Base-by-base conservation (phyloP, 2,888 invertebrate species). In the Ametastegia equiseti region DNA sequence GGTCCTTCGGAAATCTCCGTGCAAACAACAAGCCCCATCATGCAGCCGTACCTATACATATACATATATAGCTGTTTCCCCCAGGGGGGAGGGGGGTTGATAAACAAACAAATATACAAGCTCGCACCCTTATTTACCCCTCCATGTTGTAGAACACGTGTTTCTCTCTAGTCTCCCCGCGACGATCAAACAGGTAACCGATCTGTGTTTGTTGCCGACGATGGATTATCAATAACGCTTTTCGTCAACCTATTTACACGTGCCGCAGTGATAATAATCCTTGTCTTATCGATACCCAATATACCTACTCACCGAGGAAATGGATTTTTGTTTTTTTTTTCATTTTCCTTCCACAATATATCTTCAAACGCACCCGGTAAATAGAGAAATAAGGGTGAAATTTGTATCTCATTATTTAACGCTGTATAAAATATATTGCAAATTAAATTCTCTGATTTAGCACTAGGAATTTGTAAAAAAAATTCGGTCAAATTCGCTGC, bases 131-230 rank as follows among this genome's bases (percentile, higher is more conserved):
- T 78, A 63, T 78, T 75, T 60, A 60, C 63, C 50, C 27, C 33
- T 78, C 42, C 78, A 42, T 78, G 78, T 63, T 60, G 23, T 45
- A 86, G n/a, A n/a, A 88, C 88, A 87, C 84, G 86, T 88, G 88
- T 87, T 87, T 82, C n/a, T n/a, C n/a, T n/a, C n/a, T n/a, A n/a
- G n/a, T 78, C 79, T 47, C 54, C 63, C 63, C 81, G 75, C 67
- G 78, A 79, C 83, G 82, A 73, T 77, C 67, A 85, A 86, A 85
- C 83, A 84, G 85, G 85, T 83, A 86, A 88, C 83, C 84, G 84
- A 85, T 88, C 85, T 88, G n/a, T n/a, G 85, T 89, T 88, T 88
- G 87, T 85, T 65, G 82, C 83, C 83, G 80, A 81, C 84, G n/a
- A n/a, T n/a, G 85, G 86, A 88, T 88, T 86, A 75, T 54, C 75